A percentile compares a stretch with the other conserved stretches of the same genome.
Evolutionary conservation across 2,888 invertebrate genomes (phyloP).

Genomic region (Apoda limacodes): DNA sequence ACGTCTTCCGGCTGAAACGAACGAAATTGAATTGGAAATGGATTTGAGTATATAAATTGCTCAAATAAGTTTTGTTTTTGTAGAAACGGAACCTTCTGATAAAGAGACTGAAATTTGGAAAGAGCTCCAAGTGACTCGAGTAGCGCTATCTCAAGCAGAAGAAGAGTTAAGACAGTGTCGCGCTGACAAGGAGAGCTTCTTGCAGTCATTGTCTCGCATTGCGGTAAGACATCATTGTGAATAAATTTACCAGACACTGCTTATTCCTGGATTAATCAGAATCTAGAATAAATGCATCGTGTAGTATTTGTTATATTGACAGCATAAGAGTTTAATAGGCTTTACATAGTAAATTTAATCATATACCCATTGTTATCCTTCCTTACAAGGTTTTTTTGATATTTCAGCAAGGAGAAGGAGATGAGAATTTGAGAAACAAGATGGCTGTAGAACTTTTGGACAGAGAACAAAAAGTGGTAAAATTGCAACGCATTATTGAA

Average conservation of each 20-base stretch:
- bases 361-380: constrained; percentile 2
- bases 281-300: not conserved
- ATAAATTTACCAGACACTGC: not conserved
- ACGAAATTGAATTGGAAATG: not conserved
- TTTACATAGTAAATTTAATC: not conserved
- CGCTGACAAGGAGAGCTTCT: constrained; percentile 60
- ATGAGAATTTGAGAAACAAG: constrained; percentile 39
- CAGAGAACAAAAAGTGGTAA: constrained; percentile 43
- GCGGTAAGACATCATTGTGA: constrained; percentile 37
- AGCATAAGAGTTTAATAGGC: not conserved
- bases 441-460: constrained; percentile 48
- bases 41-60: too few species aligned
- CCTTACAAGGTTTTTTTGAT: not conserved
- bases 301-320: too few species aligned
- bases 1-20: too few species aligned
- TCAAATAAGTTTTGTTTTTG: constrained; percentile 13
- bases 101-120: constrained; percentile 63
- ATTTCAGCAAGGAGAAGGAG: constrained; percentile 45
- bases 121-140: constrained; percentile 49
- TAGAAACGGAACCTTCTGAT: constrained; percentile 51
- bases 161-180: constrained; percentile 48
- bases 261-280: not conserved
- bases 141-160: constrained; percentile 40
- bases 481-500: constrained; percentile 42
- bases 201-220: constrained; percentile 53